phyloP scores from a whole-genome alignment of 2,888 invertebrate species.

The Tetramorium bicarinatum region DNA sequence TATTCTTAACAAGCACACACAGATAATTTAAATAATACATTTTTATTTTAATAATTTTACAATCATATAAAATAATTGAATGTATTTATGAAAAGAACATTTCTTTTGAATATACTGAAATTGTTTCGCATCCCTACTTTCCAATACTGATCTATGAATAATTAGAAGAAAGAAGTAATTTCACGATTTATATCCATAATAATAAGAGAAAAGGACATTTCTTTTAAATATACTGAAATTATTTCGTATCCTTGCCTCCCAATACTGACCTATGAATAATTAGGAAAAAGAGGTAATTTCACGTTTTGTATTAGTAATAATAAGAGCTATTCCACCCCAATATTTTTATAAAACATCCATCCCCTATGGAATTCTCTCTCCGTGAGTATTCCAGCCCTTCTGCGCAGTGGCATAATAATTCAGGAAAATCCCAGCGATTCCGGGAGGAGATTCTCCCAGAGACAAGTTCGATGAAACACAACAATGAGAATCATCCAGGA shows the following conservation, averaged over 20 bases:
- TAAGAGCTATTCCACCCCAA: constrained; percentile 1
- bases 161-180: constrained; percentile 5
- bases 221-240: not conserved
- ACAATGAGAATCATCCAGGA: constrained; percentile 72
- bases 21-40: too few species aligned
- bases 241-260: not conserved
- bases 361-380: constrained; percentile 56
- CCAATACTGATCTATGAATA: constrained; percentile 9
- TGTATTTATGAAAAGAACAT: not conserved
- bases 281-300: not conserved
- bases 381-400: constrained; percentile 50
- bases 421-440: constrained; percentile 69
- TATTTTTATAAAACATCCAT: constrained; percentile 47
- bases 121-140: not conserved
- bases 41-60: not conserved
- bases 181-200: constrained; percentile 8
- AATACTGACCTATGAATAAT: constrained; percentile 18
- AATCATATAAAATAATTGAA: not conserved
- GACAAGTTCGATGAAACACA: constrained; percentile 74
- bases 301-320: constrained; percentile 25
- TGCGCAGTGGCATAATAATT: constrained; percentile 65
- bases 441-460: constrained; percentile 59
- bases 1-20: not conserved
- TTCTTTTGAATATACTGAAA: not conserved
- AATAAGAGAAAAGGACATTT: not conserved